Base-by-base conservation (phyloP, 1,140 invertebrate species). In the Papilio polytes region DNA sequence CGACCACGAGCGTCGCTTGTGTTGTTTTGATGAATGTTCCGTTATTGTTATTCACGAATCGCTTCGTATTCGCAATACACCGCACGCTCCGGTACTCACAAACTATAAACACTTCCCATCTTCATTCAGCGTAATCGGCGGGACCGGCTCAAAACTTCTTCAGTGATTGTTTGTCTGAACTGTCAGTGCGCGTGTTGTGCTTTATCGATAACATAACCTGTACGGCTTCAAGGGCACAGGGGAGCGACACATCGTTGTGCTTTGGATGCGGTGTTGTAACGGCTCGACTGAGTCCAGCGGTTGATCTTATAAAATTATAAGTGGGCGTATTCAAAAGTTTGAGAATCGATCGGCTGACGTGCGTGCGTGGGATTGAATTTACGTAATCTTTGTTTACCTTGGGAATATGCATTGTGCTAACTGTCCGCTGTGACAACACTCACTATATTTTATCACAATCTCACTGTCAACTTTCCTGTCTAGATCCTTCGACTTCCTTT, bases 321-420 rank as follows among this genome's bases (percentile, higher is more conserved):
- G 93, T 94, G 92, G 93, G 93, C 93, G 93, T 94, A 94, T 93
- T 94, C 91, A 91, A 94, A 94, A 94, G 92, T 94, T 94, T 94
- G 87, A 92, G 91, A 94, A 94, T 94, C 93, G 93, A 94, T 94
- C 87, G 92, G 90, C 90, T 36, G 46, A 48, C 46, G 9, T 48
- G 46, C 46, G 90, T 94, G 91, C 92, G 92, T 94, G 91, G 92
- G 93, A 94, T 94, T 94, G 88, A 87, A 87, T 94, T 94, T 94
- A 95, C 91, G 92, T 94, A 94, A 94, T 94, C 90, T 94, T 95
- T 95, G 94, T 95, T 95, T 95, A 95, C 94, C 92, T 95, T 94
- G 90, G 92, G 87, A 90, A 92, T 93, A 92, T 94, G 92, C 92
- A 94, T 90, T 88, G 91, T 90, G 89, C 74, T 86, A 82, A 86